These are phyloP conservation scores for Apogon hyalosoma DNA, from an alignment of 2,797 vertebrate species.

Conservation along the genomic window DNA sequence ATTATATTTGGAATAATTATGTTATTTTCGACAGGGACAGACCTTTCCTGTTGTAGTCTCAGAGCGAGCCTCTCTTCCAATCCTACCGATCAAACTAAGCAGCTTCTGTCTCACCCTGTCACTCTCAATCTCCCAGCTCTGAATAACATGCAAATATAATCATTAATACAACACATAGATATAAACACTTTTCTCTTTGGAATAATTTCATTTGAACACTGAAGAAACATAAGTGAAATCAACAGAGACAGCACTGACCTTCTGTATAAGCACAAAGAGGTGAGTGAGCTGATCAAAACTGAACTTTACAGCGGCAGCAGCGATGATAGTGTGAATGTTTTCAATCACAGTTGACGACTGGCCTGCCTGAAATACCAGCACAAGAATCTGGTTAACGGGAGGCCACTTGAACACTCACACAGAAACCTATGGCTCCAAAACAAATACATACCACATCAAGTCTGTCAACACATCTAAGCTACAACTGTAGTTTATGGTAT, in stretches of 20 bases:
- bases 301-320: constrained; percentile 98
- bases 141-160: constrained; percentile 8
- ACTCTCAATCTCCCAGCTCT: constrained; percentile 98
- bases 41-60: constrained; percentile 97
- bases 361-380: constrained; percentile 86
- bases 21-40: constrained; percentile 13
- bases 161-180: neutral
- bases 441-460: neutral
- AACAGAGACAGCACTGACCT: constrained; percentile 80
- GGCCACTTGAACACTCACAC: neutral
- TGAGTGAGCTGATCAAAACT: constrained; percentile 97
- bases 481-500: neutral
- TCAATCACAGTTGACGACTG: constrained; percentile 99
- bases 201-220: no score
- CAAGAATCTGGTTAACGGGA: constrained; percentile 2
- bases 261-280: constrained; percentile 97
- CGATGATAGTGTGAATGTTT: constrained; percentile 98
- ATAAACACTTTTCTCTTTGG: neutral
- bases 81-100: constrained; percentile 95
- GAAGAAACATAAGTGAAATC: neutral
- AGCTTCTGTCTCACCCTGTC: constrained; percentile 97
- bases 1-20: neutral
- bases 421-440: constrained; percentile 6
- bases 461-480: neutral
- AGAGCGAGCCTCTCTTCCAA: constrained; percentile 95